Conservation (phyloP, 2,797 vertebrate genomes). For the Dendrocincla fuliginosa region DNA sequence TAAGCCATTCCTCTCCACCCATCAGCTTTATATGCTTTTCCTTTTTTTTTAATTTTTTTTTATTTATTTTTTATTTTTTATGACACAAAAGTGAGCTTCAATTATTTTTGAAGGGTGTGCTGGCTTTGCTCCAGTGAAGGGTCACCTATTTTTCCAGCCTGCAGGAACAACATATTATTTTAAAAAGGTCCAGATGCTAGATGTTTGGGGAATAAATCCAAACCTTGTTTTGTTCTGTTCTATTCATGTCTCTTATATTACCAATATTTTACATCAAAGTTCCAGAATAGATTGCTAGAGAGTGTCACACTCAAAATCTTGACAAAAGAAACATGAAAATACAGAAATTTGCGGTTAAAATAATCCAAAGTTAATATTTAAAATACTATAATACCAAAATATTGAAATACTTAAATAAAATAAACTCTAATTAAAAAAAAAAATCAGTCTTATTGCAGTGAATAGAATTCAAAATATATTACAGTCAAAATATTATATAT, state of each 20-base stretch:
- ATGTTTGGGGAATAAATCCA: not conserved
- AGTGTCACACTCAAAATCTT: not conserved
- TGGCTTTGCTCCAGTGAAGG: not conserved
- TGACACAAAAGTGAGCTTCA: not conserved
- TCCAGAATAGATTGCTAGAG: not conserved
- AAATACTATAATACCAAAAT: not conserved
- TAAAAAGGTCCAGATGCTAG: not conserved
- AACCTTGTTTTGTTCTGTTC: not conserved
- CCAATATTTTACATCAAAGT: not conserved
- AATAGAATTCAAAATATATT: not conserved
- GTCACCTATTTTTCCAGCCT: not conserved
- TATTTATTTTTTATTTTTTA: not conserved
- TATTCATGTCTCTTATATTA: not conserved
- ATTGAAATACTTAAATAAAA: not conserved
- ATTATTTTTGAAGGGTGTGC: not conserved
- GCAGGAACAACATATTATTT: not conserved
- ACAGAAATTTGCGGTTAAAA: not conserved
- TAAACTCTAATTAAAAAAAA: not conserved
- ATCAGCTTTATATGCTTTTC: not conserved
- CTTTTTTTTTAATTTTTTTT: not conserved
- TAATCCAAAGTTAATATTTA: not conserved
- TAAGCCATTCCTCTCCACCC: not conserved
- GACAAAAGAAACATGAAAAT: not conserved
- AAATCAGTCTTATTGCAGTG: not conserved
- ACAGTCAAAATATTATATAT: not conserved